Conservation (phyloP, 2,797 vertebrate genomes). For the Mionectes olivaceus region DNA sequence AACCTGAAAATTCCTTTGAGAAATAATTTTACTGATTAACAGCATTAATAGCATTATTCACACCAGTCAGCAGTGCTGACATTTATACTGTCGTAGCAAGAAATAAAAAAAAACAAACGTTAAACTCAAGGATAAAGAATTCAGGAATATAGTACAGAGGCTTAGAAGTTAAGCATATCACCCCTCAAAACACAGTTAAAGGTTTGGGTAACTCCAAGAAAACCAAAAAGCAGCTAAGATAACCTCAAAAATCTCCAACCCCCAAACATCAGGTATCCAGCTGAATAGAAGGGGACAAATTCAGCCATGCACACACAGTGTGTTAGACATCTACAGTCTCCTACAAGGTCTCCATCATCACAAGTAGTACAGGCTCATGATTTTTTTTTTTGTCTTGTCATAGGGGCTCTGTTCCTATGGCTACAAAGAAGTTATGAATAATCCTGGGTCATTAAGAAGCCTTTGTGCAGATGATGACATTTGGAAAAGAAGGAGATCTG, state of each 20-base stretch:
- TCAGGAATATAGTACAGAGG: background rate
- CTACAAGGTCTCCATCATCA: background rate
- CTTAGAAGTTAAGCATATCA: background rate
- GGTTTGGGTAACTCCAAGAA: background rate
- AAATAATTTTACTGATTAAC: background rate
- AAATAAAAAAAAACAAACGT: background rate
- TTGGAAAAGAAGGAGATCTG: background rate
- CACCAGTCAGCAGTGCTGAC: background rate
- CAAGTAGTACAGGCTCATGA: background rate
- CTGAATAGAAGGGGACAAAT: background rate
- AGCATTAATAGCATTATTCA: background rate
- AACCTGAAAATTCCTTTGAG: background rate
- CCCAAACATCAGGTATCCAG: background rate
- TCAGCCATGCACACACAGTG: background rate
- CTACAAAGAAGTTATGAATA: background rate
- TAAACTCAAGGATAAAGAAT: background rate
- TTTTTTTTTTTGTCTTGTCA: background rate
- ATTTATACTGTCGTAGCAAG: background rate
- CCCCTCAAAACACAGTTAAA: background rate
- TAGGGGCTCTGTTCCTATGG: background rate
- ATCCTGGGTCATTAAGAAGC: background rate
- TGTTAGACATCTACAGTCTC: background rate
- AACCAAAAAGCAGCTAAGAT: background rate
- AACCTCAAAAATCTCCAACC: background rate
- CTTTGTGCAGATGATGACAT: background rate